These are phyloP conservation scores for Uromys caudimaculatus DNA, from an alignment of 2,797 vertebrate species.

Conservation along the genomic window DNA sequence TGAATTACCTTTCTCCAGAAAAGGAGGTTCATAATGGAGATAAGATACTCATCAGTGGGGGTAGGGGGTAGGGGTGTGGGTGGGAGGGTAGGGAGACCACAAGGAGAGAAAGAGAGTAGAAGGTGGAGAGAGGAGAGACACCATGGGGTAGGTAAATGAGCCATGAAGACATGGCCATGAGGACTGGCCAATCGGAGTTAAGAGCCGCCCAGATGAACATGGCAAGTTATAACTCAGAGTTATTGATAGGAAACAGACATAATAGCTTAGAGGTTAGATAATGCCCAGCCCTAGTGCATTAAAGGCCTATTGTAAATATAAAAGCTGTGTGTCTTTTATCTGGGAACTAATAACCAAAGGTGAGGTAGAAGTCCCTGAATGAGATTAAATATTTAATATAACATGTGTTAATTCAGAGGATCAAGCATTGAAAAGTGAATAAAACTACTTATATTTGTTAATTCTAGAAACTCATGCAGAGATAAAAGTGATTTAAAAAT, in stretches of 20 bases:
- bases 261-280: neutral
- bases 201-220: neutral
- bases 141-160: neutral
- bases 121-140: neutral
- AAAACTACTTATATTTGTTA: slow-evolving; percentile 43
- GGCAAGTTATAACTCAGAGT: neutral
- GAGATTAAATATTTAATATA: neutral
- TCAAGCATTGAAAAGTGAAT: slow-evolving; percentile 26
- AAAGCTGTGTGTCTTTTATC: neutral
- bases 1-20: neutral
- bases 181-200: neutral
- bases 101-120: neutral
- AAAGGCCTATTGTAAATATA: neutral
- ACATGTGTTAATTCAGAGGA: neutral
- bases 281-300: neutral
- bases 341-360: neutral
- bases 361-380: neutral
- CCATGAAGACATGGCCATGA: neutral
- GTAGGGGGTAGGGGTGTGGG: too few species aligned
- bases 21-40: neutral
- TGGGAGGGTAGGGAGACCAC: neutral
- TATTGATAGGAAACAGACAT: neutral
- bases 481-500: slow-evolving; percentile 55
- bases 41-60: neutral
- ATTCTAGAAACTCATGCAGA: slow-evolving; percentile 53